Evolutionary conservation across 1,140 invertebrate species (phyloP).

Genomic region (Leptinotarsa texana): DNA sequence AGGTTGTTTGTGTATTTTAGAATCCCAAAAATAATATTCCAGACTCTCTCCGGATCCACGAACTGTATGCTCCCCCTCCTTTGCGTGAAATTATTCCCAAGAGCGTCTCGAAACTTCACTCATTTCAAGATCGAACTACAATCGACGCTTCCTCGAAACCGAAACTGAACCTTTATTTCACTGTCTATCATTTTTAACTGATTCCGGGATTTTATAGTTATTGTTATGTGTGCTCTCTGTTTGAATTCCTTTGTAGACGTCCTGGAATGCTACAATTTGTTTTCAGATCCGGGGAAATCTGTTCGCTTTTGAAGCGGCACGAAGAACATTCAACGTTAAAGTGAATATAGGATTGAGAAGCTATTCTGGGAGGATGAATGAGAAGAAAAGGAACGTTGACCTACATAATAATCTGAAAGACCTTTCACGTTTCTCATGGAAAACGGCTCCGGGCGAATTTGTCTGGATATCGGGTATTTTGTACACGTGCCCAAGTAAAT

Average conservation of each 20-base stretch:
- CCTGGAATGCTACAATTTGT: slow-evolving; percentile 11
- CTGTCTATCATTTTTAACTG: slow-evolving; percentile 16
- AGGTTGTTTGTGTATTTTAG: no score
- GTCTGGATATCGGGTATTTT: no score
- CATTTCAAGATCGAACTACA: slow-evolving; percentile 8
- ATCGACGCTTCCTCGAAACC: slow-evolving; percentile 1
- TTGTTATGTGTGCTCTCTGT: slow-evolving; percentile 8
- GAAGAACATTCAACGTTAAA: not conserved
- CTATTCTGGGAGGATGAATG: not conserved
- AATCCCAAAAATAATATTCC: no score
- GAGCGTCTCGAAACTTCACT: not conserved
- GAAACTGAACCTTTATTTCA: slow-evolving; percentile 9
- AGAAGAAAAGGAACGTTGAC: no score
- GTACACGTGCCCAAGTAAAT: no score
- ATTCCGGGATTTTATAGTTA: slow-evolving; percentile 10
- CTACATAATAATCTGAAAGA: no score
- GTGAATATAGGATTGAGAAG: not conserved
- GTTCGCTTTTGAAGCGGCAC: not conserved
- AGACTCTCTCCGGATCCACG: no score
- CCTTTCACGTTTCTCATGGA: no score
- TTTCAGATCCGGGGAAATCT: not conserved
- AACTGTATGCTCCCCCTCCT: no score
- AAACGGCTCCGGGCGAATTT: no score
- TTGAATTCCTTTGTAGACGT: not conserved
- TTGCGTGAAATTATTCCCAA: no score